Conservation (phyloP, 2,113 vertebrate genomes). For the Cyphomyrus discorhynchus region DNA sequence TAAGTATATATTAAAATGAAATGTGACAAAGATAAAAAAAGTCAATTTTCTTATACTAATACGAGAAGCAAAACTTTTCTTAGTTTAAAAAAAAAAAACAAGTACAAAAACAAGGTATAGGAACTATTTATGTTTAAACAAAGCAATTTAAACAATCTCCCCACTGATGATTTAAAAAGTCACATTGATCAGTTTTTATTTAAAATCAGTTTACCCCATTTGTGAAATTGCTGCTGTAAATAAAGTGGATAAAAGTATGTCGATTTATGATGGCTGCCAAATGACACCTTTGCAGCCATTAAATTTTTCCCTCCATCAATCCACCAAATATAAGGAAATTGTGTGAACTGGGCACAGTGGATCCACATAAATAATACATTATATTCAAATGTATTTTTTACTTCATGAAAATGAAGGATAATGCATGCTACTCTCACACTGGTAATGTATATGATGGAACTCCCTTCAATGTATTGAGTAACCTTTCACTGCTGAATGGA, state of each 20-base stretch:
- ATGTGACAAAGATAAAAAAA: neutral
- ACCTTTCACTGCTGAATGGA: neutral
- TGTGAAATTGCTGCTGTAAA: neutral
- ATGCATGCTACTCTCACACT: neutral
- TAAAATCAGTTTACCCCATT: neutral
- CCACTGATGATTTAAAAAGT: neutral
- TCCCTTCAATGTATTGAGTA: neutral
- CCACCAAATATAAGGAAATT: neutral
- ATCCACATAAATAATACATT: neutral
- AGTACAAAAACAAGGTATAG: neutral
- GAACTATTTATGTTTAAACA: neutral
- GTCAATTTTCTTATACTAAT: neutral
- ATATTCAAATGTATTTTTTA: conserved; percentile 1
- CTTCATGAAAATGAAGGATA: neutral
- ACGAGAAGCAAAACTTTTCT: neutral
- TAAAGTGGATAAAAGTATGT: neutral
- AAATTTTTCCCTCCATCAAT: neutral
- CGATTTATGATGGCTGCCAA: neutral
- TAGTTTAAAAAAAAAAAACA: neutral
- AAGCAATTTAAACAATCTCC: neutral
- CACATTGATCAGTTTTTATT: neutral
- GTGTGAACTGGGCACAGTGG: neutral
- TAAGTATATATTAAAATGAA: neutral
- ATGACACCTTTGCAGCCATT: neutral
- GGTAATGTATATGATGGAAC: neutral